A percentile compares a stretch with the other conserved stretches of the same genome.
phyloP scores from a whole-genome alignment of 2,888 invertebrate genomes.

The Tribolium freemani region DNA sequence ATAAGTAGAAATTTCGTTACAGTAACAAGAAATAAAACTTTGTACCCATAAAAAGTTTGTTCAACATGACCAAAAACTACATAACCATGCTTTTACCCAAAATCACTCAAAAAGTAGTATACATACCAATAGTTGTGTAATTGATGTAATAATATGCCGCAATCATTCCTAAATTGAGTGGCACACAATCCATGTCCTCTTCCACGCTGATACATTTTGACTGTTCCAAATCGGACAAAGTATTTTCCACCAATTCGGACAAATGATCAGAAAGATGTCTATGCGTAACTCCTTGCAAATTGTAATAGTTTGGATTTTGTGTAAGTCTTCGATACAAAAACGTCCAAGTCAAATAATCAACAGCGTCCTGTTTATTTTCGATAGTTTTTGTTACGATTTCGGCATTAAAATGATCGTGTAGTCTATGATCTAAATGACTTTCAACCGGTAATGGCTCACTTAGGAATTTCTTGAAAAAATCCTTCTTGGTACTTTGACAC shows the following conservation, averaged over 20 bases:
- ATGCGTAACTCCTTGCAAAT: constrained; percentile 96
- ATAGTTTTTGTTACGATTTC: constrained; percentile 99
- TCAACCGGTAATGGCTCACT: constrained; percentile 97
- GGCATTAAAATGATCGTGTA: constrained; percentile 99
- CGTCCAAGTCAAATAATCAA: constrained; percentile 99
- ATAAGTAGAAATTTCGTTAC: no score
- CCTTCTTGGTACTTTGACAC: constrained; percentile 98
- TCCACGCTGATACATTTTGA: constrained; percentile 98
- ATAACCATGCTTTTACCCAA: no score
- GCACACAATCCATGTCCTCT: constrained; percentile 97
- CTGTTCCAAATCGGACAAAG: constrained; percentile 93
- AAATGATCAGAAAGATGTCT: constrained; percentile 97
- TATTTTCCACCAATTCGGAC: constrained; percentile 97
- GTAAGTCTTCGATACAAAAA: constrained; percentile 96
- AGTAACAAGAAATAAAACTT: no score
- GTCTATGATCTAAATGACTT: constrained; percentile 96
- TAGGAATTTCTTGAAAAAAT: constrained; percentile 98
- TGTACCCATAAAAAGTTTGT: no score
- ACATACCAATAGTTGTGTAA: constrained; percentile 95
- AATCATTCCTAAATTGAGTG: constrained; percentile 99
- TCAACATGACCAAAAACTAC: no score
- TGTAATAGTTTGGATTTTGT: constrained; percentile 99
- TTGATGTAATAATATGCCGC: constrained; percentile 99
- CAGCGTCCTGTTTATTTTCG: constrained; percentile 99
- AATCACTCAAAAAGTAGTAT: neutral